Evolutionary conservation across 2,888 invertebrate species (phyloP), one percentile per base, ranked within the genome.

Genomic region (Philereme transversata): DNA sequence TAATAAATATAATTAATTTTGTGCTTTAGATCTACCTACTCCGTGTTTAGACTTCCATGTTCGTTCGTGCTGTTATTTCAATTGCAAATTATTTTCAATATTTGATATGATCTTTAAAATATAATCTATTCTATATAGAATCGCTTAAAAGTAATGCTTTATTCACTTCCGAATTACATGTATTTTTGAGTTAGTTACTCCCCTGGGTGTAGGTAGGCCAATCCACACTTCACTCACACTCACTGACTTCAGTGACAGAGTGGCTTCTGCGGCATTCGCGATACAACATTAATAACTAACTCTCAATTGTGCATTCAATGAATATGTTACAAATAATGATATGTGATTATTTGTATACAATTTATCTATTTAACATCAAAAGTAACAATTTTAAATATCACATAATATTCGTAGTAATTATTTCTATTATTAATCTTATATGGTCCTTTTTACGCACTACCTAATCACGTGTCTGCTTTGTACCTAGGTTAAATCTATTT

Each of bases 311-410:
- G 65, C 65, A 70, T 70, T 71, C 75, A 75, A 78, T 76, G 76
- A 78, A 76, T 64, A 70, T 81, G 82, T 87, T 87, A 87, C 80
- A 84, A 84, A 85, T 85, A 87, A 89, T 90, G 90, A 91, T 90
- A 91, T 90, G 90, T 88, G 86, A 77, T 86, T 86, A 87, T 51
- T 55, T 77, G 80, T 86, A 81, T 87, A 86, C 70, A 78, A 83
- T 82, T 84, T 84, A 86, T 83, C 79, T 84, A 84, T 84, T 81
- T 74, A 86, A 85, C 83, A 84, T 87, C 82, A 84, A 88, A n/a
- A 84, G 83, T 86, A 88, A 88, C 84, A 84, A 82, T 59, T 83
- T 83, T 86, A 88, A 88, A 89, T 90, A 91, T 90, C 89, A 90
- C 89, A 88, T 90, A 90, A 87, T 90, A 88, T 88, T 90, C 86